phyloP scores from a whole-genome alignment of 2,888 invertebrate species.

The Nineta flava region DNA sequence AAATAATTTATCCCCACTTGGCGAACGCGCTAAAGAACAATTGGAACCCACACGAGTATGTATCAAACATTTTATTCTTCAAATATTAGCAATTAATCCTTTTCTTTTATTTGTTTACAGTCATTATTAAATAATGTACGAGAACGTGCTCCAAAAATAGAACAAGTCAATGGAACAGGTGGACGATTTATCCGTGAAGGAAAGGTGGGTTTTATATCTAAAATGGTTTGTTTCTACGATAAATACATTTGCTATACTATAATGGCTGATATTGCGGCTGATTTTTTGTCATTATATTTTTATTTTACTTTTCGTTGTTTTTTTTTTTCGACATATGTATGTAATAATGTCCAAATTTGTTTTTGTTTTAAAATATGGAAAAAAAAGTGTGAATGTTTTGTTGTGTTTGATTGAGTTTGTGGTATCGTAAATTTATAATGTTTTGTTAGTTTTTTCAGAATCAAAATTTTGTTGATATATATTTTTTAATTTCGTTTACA shows the following conservation, averaged over 20 bases:
- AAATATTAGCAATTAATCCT: slow-evolving; percentile 5
- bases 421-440: no score
- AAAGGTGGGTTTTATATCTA: slow-evolving; percentile 55
- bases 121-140: slow-evolving; percentile 82
- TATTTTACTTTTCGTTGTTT: slow-evolving; percentile 11
- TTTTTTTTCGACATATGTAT: slow-evolving; percentile 12
- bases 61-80: slow-evolving; percentile 7
- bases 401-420: no score
- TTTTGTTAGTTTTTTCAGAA: no score
- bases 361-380: slow-evolving; percentile 13
- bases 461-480: no score
- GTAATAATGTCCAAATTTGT: slow-evolving; percentile 14
- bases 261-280: background rate
- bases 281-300: background rate
- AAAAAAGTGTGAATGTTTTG: no score
- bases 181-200: slow-evolving; percentile 93
- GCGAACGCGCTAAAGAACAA: slow-evolving; percentile 53
- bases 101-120: slow-evolving; percentile 30
- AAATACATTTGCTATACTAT: no score
- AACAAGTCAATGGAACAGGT: slow-evolving; percentile 88
- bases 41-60: slow-evolving; percentile 67
- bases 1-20: slow-evolving; percentile 54
- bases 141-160: slow-evolving; percentile 86
- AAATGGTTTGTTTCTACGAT: no score
- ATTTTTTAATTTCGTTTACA: no score